Evolutionary conservation across 2,797 vertebrate genomes (phyloP), one percentile per base, ranked within the genome.

Genomic region (Notolepis coatsorum): DNA sequence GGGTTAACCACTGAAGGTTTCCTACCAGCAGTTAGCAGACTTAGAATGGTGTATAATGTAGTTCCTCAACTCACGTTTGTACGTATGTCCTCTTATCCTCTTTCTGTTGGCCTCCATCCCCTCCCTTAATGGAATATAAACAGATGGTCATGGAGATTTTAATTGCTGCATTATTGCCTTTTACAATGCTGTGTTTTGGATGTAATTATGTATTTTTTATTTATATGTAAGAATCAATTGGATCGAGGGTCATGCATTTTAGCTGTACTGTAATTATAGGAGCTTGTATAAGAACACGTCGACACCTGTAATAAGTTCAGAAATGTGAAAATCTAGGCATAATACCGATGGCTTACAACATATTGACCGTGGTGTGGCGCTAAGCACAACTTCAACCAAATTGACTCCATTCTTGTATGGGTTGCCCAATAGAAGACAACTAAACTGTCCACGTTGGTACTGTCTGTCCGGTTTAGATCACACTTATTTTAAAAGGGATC

Each of bases 151-250:
- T 77, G 73, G 78, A 90, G 73, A 87, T 90, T 90, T 92, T 86
- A 91, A 91, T 92, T 91, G 91, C 91, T 92, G 89, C 89, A 90
- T 92, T 90, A 89, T 92, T 92, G 92, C 89, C 89, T 92, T 92
- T 93, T 92, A 89, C 87, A 91, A 92, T 86, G 89, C 89, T 92
- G 91, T 92, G 90, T 93, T 92, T 91, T 92, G 89, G 91, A 91
- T 92, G 91, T 92, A 88, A 92, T 90, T 90, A 81, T 85, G 86
- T 91, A 86, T 89, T 92, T 93, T 92, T 91, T 91, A 91, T 92
- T 92, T 93, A 71, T 84, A 89, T 77, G 82, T 92, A 85, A 85
- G 83, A 88, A 84, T 89, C 84, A 72, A 81, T 92, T 90, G 84
- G 84, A 90, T 87, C 76, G 63, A 84, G 91, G 92, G 91, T 92